Evolutionary conservation across 2,113 vertebrate species (phyloP).

Genomic region (Lepus americanus): DNA sequence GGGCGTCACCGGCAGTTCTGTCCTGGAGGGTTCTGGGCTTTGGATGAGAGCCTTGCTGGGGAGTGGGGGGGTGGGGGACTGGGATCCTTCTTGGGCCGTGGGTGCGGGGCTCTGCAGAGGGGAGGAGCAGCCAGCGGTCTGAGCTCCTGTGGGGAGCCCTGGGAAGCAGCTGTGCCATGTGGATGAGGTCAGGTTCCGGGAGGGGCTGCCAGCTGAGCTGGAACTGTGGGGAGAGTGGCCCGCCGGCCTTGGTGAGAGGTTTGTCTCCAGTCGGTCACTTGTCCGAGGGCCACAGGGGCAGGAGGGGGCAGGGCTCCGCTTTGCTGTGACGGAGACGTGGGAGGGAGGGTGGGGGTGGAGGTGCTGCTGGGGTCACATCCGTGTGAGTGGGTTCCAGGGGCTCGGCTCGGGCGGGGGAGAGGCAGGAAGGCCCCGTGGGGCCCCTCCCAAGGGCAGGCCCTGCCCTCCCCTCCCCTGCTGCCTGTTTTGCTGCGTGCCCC

Average conservation of each 20-base stretch:
- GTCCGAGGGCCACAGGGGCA: not conserved
- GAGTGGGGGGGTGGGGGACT: no score
- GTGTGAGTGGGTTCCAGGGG: not conserved
- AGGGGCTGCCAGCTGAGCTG: not conserved
- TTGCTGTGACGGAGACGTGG: not conserved
- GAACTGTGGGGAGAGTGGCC: no score
- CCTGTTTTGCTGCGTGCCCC: no score
- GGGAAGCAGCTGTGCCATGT: no score
- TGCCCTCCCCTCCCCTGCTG: no score
- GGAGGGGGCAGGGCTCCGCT: not conserved
- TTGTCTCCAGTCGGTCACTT: not conserved
- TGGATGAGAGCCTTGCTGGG: no score
- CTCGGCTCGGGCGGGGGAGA: not conserved
- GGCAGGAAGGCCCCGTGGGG: not conserved
- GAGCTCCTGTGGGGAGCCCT: no score
- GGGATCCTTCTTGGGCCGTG: not conserved
- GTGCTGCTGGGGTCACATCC: not conserved
- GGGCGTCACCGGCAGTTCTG: not conserved
- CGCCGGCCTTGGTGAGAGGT: no score
- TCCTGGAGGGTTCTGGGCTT: not conserved
- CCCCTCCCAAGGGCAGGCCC: no score
- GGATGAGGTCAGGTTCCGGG: no score
- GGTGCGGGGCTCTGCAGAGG: no score
- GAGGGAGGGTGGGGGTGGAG: not conserved
- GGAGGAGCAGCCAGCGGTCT: no score